Evolutionary conservation across 1,140 invertebrate species (phyloP), one percentile per base, ranked within the genome.

Genomic region (Pseudomyrmex dendroicus): DNA sequence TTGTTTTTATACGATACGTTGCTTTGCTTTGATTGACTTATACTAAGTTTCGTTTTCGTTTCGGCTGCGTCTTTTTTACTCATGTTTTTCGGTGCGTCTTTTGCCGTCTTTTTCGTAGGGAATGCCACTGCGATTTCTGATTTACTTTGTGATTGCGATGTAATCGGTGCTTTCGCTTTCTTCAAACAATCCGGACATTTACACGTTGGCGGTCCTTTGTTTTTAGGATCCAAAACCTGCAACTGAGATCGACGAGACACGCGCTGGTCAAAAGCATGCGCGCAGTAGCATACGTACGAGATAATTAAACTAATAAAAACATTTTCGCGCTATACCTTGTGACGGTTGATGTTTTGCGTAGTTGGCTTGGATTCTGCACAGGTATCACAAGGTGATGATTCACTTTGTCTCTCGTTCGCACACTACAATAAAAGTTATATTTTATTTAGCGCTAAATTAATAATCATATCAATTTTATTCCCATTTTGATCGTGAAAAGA

Each of bases 151-250:
- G 76, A 77, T 62, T 85, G 87, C 7, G 76, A 63, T 73, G 89
- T 76, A 80, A 61, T 86, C 88, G 84, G 61, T 73, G 83, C 83
- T 72, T 91, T 92, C 66, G 84, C 57, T 44, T 92, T 93, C 57
- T 91, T 93, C 67, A 84, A 54, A 86, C 93, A 94, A 82, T 94
- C 93, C 10, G 90, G 83, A 87, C 94, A 94, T 56, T 92, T 92
- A 86, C 94, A 94, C 3, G 78, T 93, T 22, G 88, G 89, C 44
- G 89, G 83, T 57, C 89, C 91, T 89, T 94, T 94, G 68, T 91
- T 93, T 86, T 94, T 95, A 62, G 91, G 89, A 91, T 94, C 93
- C 73, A 94, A 88, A 22, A 93, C 86, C 91, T 94, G 91, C 73
- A 94, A 91, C 92, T 94, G 52, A 63, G 83, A 86, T 88, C 72